Evolutionary conservation across 2,113 vertebrate genomes (phyloP), one percentile per base, ranked within the genome.

Genomic region (Pampusana beccarii): DNA sequence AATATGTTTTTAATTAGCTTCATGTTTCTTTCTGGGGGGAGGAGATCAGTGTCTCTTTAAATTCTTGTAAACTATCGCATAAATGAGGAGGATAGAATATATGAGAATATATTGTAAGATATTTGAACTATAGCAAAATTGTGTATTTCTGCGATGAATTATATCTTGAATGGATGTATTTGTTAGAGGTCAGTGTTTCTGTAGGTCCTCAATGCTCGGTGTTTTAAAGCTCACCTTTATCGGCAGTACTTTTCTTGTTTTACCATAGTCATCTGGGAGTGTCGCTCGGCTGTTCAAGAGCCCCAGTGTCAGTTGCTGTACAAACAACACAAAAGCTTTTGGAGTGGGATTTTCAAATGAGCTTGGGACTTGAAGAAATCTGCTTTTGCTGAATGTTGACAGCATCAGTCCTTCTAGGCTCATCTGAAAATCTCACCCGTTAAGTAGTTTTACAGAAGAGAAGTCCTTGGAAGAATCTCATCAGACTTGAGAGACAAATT

Each of bases 321-420:
- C 28, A 18, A 28, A 65, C 9, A 69, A 29, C 5, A 21, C 44
- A 19, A 18, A 58, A 81, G 3, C 31, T 77, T 77, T 77, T 50
- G 69, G 24, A 5, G 20, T 80, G 88, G 34, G 64, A 26, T 83
- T 93, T 96, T 66, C 79, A 90, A 13, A n/a, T 40, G 67, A 58
- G 67, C 26, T 46, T 62, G 53, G 38, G 16, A 16, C 48, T 58
- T 46, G 26, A 62, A 64, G 28, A 58, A 83, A 40, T 11, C 11
- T 11, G 2, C 15, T 90, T 17, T 24, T 57, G 8, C 24, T 34
- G 75, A 51, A 8, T 0, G 0, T 9, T 33, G 34, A 8, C 53
- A 51, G 40, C 23, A 7, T 2, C 2, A 1, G 60, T 64, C 80
- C 42, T 65, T 62, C 31, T 53, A 58, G 53, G n/a, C 61, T 79